Percentiles rank a stretch among this genome's conserved stretches.
Conservation (phyloP, 2,113 vertebrate genomes). For the Apodemus speciosus region DNA sequence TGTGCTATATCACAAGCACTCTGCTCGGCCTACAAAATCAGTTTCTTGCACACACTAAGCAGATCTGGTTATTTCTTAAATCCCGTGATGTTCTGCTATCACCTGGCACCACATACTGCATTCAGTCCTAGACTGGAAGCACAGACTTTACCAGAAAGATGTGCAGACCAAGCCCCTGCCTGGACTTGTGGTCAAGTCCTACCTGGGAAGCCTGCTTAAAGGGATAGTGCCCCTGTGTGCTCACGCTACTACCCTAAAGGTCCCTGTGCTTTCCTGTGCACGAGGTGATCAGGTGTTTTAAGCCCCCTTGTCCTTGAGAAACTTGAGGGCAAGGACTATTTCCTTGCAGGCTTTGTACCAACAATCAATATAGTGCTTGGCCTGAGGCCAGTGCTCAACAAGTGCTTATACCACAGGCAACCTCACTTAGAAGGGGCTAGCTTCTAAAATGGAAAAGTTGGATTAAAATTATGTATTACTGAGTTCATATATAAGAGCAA, state of each 20-base stretch:
- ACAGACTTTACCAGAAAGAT: background rate
- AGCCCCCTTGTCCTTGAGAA: too few relatives aligned
- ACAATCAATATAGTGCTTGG: background rate
- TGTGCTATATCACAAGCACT: background rate
- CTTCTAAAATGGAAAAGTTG: background rate
- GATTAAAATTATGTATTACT: background rate
- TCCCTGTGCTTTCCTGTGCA: background rate
- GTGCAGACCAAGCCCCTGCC: background rate
- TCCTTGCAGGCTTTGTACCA: background rate
- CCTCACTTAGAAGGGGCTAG: background rate
- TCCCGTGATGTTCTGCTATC: background rate
- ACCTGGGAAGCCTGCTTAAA: background rate
- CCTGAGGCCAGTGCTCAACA: background rate
- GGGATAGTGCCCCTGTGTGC: background rate
- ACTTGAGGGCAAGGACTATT: background rate
- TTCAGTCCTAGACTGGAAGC: background rate
- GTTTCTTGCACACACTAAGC: background rate
- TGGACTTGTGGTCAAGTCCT: too few relatives aligned
- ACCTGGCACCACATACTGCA: too few relatives aligned
- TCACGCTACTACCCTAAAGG: background rate
- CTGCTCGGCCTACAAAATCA: background rate
- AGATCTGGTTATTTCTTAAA: background rate
- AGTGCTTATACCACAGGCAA: background rate
- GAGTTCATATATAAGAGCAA: background rate
- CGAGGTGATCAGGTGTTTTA: rapidly evolving